A percentile compares a stretch with the other conserved stretches of the same genome.
Conservation (phyloP, 2,797 vertebrate genomes). For the Tiaroga cobitis region DNA sequence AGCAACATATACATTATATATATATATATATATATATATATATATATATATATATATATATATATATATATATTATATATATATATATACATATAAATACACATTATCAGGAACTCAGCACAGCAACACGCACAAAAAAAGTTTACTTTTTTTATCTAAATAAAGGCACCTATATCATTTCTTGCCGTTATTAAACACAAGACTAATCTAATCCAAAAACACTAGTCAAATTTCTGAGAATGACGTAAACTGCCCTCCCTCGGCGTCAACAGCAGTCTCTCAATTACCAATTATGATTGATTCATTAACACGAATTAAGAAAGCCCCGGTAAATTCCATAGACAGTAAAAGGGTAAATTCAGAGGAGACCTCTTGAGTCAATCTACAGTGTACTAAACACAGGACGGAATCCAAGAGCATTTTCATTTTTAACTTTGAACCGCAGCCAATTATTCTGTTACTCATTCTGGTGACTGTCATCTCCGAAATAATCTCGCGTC, state of each 20-base stretch:
- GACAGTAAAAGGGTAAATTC: neutral
- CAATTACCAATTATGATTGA: neutral
- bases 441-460: neutral
- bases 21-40: no score
- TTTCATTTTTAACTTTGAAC: neutral
- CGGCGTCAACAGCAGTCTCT: neutral
- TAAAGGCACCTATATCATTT: neutral
- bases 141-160: no score
- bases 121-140: no score
- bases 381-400: constrained; percentile 6
- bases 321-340: neutral
- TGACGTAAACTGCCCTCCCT: neutral
- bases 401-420: neutral
- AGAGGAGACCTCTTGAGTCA: neutral
- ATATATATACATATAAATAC: no score
- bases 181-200: neutral
- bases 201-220: neutral
- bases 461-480: neutral
- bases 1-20: no score
- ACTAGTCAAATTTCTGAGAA: neutral
- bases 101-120: no score
- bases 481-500: neutral
- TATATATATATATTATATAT: no score
- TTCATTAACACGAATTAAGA: constrained; percentile 22
- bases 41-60: no score